phyloP scores from a whole-genome alignment of 2,888 invertebrate genomes.

The Abrostola tripartita region DNA sequence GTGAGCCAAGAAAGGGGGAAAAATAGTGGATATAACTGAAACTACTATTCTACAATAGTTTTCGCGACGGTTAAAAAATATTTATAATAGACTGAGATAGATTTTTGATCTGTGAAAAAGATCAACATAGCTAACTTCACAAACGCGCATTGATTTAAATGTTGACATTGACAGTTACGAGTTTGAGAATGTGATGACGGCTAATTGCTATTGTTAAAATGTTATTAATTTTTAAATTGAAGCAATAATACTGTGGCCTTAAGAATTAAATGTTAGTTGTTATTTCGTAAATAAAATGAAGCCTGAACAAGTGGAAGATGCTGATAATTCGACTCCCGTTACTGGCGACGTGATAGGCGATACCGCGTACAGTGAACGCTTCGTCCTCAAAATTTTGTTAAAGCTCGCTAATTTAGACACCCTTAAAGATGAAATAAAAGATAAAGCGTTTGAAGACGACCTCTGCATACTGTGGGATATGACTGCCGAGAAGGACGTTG shows the following conservation, averaged over 20 bases:
- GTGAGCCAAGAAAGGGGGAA: no score
- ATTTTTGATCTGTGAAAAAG: no score
- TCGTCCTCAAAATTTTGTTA: conserved; percentile 91
- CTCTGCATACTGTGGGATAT: conserved; percentile 95
- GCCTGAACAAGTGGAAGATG: conserved; percentile 60
- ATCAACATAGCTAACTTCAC: no score
- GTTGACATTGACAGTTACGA: no score
- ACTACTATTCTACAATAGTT: no score
- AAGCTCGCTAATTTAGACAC: conserved; percentile 87
- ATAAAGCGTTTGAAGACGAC: conserved; percentile 91
- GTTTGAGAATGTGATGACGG: no score
- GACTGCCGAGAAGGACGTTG: conserved; percentile 93
- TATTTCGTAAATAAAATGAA: conserved; percentile 61
- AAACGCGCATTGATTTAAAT: no score
- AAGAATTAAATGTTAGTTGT: neutral
- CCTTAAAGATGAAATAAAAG: conserved; percentile 86
- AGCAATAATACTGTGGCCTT: neutral
- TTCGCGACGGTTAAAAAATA: no score
- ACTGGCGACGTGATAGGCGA: conserved; percentile 94
- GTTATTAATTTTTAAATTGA: neutral
- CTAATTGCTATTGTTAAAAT: no score
- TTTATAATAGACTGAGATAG: no score
- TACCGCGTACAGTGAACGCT: conserved; percentile 93
- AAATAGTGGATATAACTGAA: no score
- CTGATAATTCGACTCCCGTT: conserved; percentile 69